phyloP scores from a whole-genome alignment of 2,113 vertebrate species.

The Amazona guildingii region DNA sequence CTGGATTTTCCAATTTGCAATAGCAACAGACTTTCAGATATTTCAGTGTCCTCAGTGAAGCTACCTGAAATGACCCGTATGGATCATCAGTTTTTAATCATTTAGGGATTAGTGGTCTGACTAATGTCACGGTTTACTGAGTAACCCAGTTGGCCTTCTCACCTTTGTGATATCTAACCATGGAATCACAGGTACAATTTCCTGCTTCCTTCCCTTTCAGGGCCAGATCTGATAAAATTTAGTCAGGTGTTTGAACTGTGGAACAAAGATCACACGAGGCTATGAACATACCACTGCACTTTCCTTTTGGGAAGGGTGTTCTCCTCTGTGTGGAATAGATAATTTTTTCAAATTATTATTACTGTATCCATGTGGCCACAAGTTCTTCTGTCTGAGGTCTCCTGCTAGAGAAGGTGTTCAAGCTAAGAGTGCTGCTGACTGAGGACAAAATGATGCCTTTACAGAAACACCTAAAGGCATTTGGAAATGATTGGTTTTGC shows the following conservation, averaged over 20 bases:
- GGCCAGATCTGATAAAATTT: background rate
- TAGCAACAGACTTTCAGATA: background rate
- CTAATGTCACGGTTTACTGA: background rate
- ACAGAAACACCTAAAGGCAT: background rate
- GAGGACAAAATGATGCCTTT: background rate
- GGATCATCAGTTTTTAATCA: background rate
- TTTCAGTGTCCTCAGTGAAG: background rate
- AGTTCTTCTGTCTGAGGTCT: background rate
- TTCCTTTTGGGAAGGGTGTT: background rate
- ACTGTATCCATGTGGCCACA: background rate
- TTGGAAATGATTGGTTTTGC: background rate
- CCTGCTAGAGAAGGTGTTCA: background rate
- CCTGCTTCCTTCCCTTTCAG: background rate
- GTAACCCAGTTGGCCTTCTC: background rate
- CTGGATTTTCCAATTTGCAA: background rate
- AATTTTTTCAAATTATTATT: background rate
- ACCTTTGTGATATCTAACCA: background rate
- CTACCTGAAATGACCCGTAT: background rate
- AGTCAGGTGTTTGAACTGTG: background rate
- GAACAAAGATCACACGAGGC: background rate
- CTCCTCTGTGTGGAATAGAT: background rate
- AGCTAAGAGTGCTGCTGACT: background rate
- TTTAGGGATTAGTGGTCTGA: background rate
- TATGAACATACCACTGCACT: background rate
- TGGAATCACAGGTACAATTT: constrained; percentile 3